Evolutionary conservation across 2,888 invertebrate species (phyloP), one percentile per base, ranked within the genome.

Genomic region (Buathra laborator): DNA sequence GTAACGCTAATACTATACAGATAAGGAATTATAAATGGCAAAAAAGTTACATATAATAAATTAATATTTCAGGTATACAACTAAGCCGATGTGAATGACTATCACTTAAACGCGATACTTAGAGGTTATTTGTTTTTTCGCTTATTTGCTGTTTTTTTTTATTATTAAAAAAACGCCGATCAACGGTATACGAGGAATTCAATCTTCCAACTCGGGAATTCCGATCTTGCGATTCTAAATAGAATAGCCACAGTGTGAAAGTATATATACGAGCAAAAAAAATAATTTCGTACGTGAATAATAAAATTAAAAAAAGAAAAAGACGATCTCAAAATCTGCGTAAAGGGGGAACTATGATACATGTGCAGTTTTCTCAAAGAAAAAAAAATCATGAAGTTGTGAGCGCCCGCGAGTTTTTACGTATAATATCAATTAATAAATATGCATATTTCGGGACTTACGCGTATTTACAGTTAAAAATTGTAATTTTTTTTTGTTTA

Each of bases 341-440:
- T 32, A 6, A 24, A 14, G 12, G 19, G 7, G 59, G 32, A 59
- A 29, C 59, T 59, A 59, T 59, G 59, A 32, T 59, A 59, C 59
- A 59, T n/a, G 44, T 44, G 32, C 53, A 43, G 19, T 5, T 72
- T 46, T 71, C 37, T 19, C 53, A 78, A 66, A 32, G n/a, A 24
- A 19, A 66, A 53, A 16, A 59, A 32, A 74, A 66, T 59, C 66
- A 59, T 59, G 81, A 46, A 56, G 46, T 77, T 12, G 56, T 56
- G 56, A 59, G 74, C 74, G 67, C 70, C 68, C 70, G 43, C 67
- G 64, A 46, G 24, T 66, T 83, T 87, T 84, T 87, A 84, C 86
- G 85, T 89, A 88, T 56, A 71, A 70, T 71, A 75, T 80, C 79
- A 82, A 81, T 87, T 87, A 90, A 91, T 91, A 92, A 92, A 92